phyloP scores from a whole-genome alignment of 2,113 vertebrate genomes.

The Columba livia region DNA sequence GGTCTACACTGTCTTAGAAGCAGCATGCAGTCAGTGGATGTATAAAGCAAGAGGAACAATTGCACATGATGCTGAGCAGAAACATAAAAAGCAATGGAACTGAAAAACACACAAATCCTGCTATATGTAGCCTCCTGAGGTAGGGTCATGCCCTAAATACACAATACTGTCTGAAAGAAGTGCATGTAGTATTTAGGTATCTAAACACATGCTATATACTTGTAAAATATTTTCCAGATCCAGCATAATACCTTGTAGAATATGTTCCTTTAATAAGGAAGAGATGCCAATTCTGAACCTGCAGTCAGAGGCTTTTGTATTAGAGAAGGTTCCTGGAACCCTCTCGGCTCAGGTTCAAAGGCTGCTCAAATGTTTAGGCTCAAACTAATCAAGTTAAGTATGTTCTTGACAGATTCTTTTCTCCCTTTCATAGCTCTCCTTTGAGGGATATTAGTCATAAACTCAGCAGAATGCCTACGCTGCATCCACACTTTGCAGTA shows the following conservation, averaged over 20 bases:
- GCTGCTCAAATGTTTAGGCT: constrained; percentile 30
- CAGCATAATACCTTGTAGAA: background rate
- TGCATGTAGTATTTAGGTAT: background rate
- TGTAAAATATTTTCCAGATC: background rate
- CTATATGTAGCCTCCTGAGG: background rate
- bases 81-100: background rate
- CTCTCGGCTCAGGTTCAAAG: background rate
- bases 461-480: background rate
- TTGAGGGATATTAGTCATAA: constrained; percentile 12
- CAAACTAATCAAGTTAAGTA: constrained; percentile 5
- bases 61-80: background rate
- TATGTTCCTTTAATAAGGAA: background rate
- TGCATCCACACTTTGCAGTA: background rate
- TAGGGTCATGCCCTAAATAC: background rate
- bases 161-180: background rate
- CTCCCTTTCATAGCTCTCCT: background rate
- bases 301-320: background rate
- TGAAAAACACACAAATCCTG: background rate
- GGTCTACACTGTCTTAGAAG: background rate
- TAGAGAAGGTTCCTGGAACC: background rate
- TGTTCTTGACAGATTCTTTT: constrained; percentile 26
- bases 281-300: background rate
- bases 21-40: background rate
- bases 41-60: background rate
- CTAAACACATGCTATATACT: background rate